Evolutionary conservation across 1,140 invertebrate genomes (phyloP), one percentile per base, ranked within the genome.

Genomic region (Drosophila murphyi): DNA sequence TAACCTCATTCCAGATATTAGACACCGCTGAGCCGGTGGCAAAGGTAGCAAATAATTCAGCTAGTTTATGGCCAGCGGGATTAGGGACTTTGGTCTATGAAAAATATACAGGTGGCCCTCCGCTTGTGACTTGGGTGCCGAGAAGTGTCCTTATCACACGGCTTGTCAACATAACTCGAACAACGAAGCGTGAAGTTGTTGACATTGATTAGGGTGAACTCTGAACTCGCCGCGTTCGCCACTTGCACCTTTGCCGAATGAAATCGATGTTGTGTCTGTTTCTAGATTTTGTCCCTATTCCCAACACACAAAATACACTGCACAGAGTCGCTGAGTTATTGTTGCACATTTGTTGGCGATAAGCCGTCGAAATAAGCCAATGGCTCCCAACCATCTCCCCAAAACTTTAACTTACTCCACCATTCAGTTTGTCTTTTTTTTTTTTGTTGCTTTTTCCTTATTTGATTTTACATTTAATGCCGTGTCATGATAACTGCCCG

Each of bases 131-230:
- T 43, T 35, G 31, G 45, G 31, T 28, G 10, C 35, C n/a, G 28
- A 70, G 65, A 61, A 41, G 43, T 59, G 45, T 70, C 60, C 69
- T 82, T 82, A 81, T 81, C 79, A 51, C 32, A 45, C 32, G 57
- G 45, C 57, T 71, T 75, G 72, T 75, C 72, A 64, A 51, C 68
- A 63, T 75, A 71, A 75, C 72, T 75, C 64, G 59, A 73, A 80
- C 71, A 69, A 69, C 76, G 73, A 80, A 83, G 81, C 81, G 81
- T 85, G 77, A 85, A 85, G 76, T 78, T 68, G 81, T 67, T 86
- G 82, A 86, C 82, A 86, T 86, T 86, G 82, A 86, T 86, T 81
- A 80, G 78, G 82, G 82, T 86, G 60, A 82, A 68, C 45, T 55
- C 57, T 50, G 45, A 52, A 59, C 55, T 51, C 60, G 43, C 39